A percentile compares a stretch with the other conserved stretches of the same genome.
These are phyloP conservation scores for Scopus umbretta DNA, from an alignment of 2,113 vertebrate genomes.

Conservation along the genomic window DNA sequence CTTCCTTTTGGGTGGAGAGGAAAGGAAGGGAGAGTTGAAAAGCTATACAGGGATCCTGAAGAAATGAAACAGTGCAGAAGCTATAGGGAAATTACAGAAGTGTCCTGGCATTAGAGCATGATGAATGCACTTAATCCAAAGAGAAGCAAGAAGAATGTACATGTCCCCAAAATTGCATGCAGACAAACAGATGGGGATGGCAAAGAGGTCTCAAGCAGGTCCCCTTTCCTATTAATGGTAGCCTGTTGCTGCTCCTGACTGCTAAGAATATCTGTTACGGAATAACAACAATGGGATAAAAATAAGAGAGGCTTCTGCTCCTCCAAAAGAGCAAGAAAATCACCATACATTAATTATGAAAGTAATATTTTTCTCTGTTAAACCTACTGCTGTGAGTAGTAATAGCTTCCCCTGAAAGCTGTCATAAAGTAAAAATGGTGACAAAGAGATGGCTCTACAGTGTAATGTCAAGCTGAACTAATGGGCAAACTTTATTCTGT, in stretches of 20 bases:
- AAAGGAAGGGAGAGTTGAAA: background rate
- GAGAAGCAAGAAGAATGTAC: background rate
- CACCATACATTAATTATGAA: background rate
- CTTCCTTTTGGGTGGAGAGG: background rate
- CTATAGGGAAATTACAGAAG: accelerated
- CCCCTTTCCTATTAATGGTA: background rate
- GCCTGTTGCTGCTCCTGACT: background rate
- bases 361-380: background rate
- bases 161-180: background rate
- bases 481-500: background rate
- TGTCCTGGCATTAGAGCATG: accelerated
- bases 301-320: background rate
- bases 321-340: background rate
- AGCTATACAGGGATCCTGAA: background rate
- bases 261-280: background rate
- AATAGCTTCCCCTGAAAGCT: background rate
- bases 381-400: background rate
- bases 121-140: background rate
- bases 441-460: background rate
- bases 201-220: background rate
- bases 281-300: background rate
- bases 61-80: background rate
- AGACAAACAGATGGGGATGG: background rate
- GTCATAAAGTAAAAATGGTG: background rate
- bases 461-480: background rate